These are phyloP conservation scores for Astyanax mexicanus DNA, from an alignment of 2,797 vertebrate genomes.

Conservation along the genomic window DNA sequence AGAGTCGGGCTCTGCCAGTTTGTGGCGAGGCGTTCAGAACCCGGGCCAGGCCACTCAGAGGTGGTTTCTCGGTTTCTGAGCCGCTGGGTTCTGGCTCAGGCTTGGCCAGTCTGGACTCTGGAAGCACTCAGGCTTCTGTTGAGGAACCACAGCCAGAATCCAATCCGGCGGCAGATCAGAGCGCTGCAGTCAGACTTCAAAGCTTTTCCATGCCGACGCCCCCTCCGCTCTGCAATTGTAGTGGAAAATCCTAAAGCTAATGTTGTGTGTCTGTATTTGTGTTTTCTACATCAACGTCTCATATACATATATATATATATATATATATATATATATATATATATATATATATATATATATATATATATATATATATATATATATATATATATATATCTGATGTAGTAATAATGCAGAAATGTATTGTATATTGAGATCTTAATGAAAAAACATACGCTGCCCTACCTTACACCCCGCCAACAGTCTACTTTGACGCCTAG, in stretches of 20 bases:
- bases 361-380: no score
- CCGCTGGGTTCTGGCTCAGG: conserved; percentile 26
- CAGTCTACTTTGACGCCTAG: no score
- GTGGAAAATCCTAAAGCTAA: not conserved
- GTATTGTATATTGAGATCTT: no score
- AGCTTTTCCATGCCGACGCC: conserved; percentile 18
- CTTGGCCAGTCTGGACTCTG: conserved; percentile 27
- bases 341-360: no score
- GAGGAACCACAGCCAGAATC: conserved; percentile 32
- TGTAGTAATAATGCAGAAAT: no score
- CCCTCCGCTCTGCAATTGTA: not conserved
- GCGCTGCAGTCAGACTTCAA: not conserved
- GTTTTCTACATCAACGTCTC: not conserved
- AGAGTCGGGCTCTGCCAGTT: no score
- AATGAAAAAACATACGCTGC: no score
- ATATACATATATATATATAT: not conserved
- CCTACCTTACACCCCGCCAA: no score
- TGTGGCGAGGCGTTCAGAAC: conserved; percentile 38
- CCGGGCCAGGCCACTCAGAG: conserved; percentile 21
- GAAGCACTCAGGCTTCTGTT: conserved; percentile 33
- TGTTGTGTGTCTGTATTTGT: not conserved
- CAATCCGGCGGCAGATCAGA: conserved; percentile 35
- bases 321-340: no score
- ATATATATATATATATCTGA: no score
- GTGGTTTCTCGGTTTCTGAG: conserved; percentile 35